Conservation (phyloP, 2,888 invertebrate genomes). For the Monopis laevigella region DNA sequence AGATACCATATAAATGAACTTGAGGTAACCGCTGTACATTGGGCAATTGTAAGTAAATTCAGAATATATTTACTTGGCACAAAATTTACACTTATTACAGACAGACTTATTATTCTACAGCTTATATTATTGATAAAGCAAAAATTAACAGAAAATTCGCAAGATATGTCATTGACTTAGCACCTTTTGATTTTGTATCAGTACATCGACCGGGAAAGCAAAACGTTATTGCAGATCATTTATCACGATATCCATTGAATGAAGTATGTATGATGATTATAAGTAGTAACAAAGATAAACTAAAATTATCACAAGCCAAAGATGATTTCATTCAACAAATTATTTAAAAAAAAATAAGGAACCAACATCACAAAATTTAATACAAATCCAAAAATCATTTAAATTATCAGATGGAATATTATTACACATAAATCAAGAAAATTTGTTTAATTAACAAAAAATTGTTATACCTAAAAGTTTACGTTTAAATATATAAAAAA, state of each 20-base stretch:
- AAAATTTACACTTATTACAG: constrained; percentile 14
- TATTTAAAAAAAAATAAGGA: constrained; percentile 9
- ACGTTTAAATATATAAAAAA: constrained; percentile 10
- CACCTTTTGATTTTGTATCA: constrained; percentile 15
- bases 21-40: constrained; percentile 10
- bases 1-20: background rate
- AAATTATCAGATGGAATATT: constrained; percentile 10
- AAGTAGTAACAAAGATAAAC: constrained; percentile 6
- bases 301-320: constrained; percentile 11
- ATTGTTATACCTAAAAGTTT: constrained; percentile 7
- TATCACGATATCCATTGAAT: constrained; percentile 13
- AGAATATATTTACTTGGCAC: constrained; percentile 16
- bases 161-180: constrained; percentile 15
- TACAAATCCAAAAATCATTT: constrained; percentile 7
- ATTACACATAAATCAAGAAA: constrained; percentile 7
- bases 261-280: constrained; percentile 12
- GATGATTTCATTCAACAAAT: constrained; percentile 12
- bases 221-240: constrained; percentile 12
- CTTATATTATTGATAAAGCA: constrained; percentile 16
- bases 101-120: constrained; percentile 15
- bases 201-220: constrained; percentile 15
- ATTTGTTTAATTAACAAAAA: constrained; percentile 5
- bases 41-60: constrained; percentile 17
- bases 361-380: constrained; percentile 10
- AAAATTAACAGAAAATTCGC: constrained; percentile 16